Conservation (phyloP, 1,140 invertebrate species). For the Stratiolaelaps scimitus region DNA sequence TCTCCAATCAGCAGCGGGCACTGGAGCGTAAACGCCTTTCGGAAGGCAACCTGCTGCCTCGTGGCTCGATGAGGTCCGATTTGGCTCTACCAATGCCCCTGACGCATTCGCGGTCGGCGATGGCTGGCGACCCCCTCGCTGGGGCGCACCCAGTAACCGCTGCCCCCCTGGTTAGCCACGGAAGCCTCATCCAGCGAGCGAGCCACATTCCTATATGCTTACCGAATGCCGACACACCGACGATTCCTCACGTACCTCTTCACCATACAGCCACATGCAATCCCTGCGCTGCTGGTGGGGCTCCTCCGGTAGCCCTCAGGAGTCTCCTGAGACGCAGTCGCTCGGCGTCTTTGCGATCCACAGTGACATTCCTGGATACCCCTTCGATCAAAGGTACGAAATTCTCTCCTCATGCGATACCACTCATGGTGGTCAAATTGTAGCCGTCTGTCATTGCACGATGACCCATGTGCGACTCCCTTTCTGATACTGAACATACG, state of each 20-base stretch:
- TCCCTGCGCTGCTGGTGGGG: no score
- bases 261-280: no score
- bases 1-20: slow-evolving; percentile 19
- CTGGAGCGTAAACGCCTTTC: slow-evolving; percentile 15
- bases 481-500: not conserved
- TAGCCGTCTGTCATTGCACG: not conserved
- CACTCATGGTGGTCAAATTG: not conserved
- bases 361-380: slow-evolving; percentile 13
- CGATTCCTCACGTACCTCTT: no score
- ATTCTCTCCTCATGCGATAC: not conserved
- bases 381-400: slow-evolving; percentile 25
- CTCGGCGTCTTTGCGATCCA: not conserved
- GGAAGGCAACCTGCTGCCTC: slow-evolving; percentile 13
- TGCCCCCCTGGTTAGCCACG: no score
- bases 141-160: no score
- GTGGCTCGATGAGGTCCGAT: slow-evolving; percentile 8
- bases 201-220: no score
- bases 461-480: no score
- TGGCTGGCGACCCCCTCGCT: not conserved
- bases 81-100: not conserved
- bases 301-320: no score
- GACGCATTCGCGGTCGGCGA: not conserved
- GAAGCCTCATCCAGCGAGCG: no score
- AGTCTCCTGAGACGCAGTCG: slow-evolving; percentile 5
- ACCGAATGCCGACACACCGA: no score